Percentiles rank a stretch among this genome's conserved stretches.
Evolutionary conservation across 2,888 invertebrate species (phyloP).

Genomic region (Chloromyia formosa): DNA sequence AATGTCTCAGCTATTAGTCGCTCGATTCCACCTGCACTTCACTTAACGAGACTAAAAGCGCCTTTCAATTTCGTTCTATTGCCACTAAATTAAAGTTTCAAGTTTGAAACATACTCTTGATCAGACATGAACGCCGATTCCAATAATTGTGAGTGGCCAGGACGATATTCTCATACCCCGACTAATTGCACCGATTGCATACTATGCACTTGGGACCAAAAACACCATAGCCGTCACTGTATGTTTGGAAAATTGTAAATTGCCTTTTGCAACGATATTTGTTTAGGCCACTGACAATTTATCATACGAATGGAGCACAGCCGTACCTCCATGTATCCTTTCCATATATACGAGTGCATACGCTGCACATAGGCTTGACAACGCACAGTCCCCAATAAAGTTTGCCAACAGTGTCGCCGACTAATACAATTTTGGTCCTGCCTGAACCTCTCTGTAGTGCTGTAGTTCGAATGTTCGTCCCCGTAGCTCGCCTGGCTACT

Average conservation of each 20-base stretch:
- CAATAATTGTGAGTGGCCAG: constrained; percentile 7
- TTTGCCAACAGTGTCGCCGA: not conserved
- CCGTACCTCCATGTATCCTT: not conserved
- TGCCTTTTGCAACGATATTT: constrained; percentile 36
- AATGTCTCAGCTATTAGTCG: not conserved
- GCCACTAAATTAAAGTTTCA: constrained; percentile 7
- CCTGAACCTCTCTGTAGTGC: not conserved
- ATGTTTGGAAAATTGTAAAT: constrained; percentile 38
- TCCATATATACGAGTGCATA: not conserved
- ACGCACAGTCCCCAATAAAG: not conserved
- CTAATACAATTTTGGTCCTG: constrained; percentile 18
- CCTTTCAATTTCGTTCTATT: not conserved
- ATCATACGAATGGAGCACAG: constrained; percentile 31
- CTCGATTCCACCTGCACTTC: not conserved
- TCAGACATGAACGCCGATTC: constrained; percentile 1
- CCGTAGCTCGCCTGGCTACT: constrained; percentile 5
- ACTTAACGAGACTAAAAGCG: not conserved
- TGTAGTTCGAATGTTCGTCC: no score
- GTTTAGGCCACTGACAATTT: constrained; percentile 41
- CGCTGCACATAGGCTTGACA: constrained; percentile 6
- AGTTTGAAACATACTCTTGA: not conserved
- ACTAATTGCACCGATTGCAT: not conserved
- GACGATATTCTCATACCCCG: not conserved
- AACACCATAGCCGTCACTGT: not conserved
- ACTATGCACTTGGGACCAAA: not conserved